A percentile compares a stretch with the other conserved stretches of the same genome.
These are phyloP conservation scores for Acheta domesticus DNA, from an alignment of 2,888 invertebrate genomes.

Conservation along the genomic window DNA sequence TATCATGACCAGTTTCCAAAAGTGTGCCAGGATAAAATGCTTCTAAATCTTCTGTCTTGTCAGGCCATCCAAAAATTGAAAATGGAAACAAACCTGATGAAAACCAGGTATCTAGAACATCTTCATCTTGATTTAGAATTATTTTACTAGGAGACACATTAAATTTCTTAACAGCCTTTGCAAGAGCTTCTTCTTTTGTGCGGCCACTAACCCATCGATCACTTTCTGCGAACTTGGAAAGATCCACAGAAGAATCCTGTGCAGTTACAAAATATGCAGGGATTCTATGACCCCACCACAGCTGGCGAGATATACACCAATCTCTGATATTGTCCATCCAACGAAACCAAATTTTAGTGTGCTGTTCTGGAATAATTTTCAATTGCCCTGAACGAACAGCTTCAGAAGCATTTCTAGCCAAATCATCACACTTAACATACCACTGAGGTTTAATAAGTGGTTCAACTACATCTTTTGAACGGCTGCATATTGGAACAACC, in stretches of 20 bases:
- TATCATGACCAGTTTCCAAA: conserved; percentile 96
- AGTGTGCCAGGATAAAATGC: conserved; percentile 88
- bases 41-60: conserved; percentile 65
- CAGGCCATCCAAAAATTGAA: conserved; percentile 96
- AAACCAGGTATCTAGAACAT: conserved; percentile 99
- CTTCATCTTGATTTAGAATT: conserved; percentile 74
- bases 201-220: conserved; percentile 60
- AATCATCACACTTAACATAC: conserved; percentile 83
- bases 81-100: conserved; percentile 96
- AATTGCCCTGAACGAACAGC: conserved; percentile 75
- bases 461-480: conserved; percentile 96
- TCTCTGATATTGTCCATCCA: conserved; percentile 97
- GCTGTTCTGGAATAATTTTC: conserved; percentile 84
- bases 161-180: conserved; percentile 74
- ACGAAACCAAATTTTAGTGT: conserved; percentile 89
- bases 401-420: conserved; percentile 82
- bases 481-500: conserved; percentile 93
- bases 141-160: conserved; percentile 55
- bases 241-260: conserved; percentile 39
- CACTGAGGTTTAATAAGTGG: conserved; percentile 95
- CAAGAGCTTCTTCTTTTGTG: conserved; percentile 66
- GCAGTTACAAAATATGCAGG: conserved; percentile 82
- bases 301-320: conserved; percentile 97
- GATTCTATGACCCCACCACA: conserved; percentile 99
- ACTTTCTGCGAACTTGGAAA: conserved; percentile 45